Conservation (phyloP, 2,113 vertebrate species). For the Phylloscopus trochilus region DNA sequence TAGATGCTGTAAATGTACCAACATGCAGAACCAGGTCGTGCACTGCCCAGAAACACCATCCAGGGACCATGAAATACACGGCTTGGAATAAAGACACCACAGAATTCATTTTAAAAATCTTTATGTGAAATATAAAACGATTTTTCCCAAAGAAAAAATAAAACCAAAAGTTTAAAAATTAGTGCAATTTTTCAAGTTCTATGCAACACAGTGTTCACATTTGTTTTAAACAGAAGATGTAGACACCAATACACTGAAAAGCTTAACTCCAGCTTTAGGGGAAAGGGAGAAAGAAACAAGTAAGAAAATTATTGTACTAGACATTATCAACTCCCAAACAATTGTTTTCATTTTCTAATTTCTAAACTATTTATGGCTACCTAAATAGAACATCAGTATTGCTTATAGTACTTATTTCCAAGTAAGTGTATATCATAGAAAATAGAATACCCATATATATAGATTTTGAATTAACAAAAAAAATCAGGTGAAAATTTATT, state of each 20-base stretch:
- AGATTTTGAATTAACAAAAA: neutral
- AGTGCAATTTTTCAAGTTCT: constrained; percentile 62
- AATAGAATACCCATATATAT: constrained; percentile 57
- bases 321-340: neutral
- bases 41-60: neutral
- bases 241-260: constrained; percentile 10
- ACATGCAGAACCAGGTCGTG: neutral
- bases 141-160: constrained; percentile 49
- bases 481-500: neutral
- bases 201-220: constrained; percentile 42
- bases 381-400: constrained; percentile 73
- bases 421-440: constrained; percentile 54
- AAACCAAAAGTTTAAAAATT: constrained; percentile 50
- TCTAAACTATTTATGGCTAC: constrained; percentile 59
- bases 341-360: constrained; percentile 25
- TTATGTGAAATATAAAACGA: constrained; percentile 71
- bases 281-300: neutral
- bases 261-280: neutral
- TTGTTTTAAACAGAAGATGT: constrained; percentile 27
- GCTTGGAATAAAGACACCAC: constrained; percentile 29
- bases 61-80: neutral
- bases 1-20: neutral
- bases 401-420: constrained; percentile 63
- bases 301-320: neutral
- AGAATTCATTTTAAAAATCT: constrained; percentile 1